phyloP scores from a whole-genome alignment of 2,888 invertebrate species.

The Pycnomerus fuliginosus region DNA sequence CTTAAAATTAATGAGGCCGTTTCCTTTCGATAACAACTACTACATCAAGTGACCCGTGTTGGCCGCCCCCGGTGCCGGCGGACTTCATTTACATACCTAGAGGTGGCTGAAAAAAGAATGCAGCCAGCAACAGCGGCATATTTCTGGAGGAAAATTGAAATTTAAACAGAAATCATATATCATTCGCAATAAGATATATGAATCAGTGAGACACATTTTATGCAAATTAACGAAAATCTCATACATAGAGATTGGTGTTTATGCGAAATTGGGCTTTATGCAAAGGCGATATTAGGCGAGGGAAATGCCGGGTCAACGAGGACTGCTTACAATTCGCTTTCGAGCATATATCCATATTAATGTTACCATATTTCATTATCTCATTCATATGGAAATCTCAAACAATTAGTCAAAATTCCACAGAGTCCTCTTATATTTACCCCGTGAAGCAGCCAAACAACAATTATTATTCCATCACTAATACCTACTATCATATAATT shows the following conservation, averaged over 20 bases:
- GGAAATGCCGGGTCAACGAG: conserved; percentile 38
- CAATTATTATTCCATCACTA: too few species aligned
- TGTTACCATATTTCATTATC: conserved; percentile 78
- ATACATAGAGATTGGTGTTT: conserved; percentile 53
- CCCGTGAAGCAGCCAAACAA: too few species aligned
- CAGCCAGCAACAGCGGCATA: conserved; percentile 30
- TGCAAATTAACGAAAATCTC: conserved; percentile 55
- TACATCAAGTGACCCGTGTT: conserved; percentile 51
- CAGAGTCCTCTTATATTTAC: too few species aligned
- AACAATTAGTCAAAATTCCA: conserved; percentile 60
- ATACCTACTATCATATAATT: too few species aligned
- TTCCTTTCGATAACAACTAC: conserved; percentile 51
- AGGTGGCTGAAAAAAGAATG: too few species aligned
- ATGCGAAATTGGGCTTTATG: conserved; percentile 28
- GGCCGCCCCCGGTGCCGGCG: conserved; percentile 21
- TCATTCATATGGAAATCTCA: conserved; percentile 81
- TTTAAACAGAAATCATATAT: conserved; percentile 47
- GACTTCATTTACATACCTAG: conserved; percentile 25
- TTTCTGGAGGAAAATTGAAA: conserved; percentile 34
- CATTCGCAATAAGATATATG: conserved; percentile 53
- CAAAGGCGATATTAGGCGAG: conserved; percentile 5
- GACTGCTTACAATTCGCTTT: conserved; percentile 53
- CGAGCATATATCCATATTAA: conserved; percentile 70
- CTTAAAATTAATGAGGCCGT: conserved; percentile 53
- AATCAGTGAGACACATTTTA: conserved; percentile 56